A percentile compares a stretch with the other conserved stretches of the same genome.
Evolutionary conservation across 2,888 invertebrate genomes (phyloP).

Genomic region (Ophonus ardosiacus): DNA sequence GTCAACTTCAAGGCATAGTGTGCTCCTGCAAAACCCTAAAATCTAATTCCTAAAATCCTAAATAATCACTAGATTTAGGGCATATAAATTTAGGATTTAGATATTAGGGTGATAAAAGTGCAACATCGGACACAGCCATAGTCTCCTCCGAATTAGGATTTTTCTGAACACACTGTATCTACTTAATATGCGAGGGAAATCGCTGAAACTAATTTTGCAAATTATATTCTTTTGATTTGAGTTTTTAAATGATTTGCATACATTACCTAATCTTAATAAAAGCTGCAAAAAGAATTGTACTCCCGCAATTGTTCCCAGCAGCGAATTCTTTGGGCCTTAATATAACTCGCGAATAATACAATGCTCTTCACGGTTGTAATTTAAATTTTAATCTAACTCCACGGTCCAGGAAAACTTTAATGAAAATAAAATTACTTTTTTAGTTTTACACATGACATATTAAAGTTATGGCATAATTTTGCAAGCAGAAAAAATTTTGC

Average conservation of each 20-base stretch:
- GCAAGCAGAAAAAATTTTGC: neutral
- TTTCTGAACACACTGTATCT: too few relatives aligned
- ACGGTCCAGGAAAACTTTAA: conserved; percentile 19
- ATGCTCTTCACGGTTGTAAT: conserved; percentile 40
- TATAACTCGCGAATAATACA: conserved; percentile 43
- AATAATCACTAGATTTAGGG: too few relatives aligned
- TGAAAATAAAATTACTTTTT: conserved; percentile 49
- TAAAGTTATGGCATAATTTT: neutral
- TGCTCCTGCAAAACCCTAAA: too few relatives aligned
- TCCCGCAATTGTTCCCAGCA: neutral
- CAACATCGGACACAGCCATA: too few relatives aligned
- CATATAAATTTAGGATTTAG: too few relatives aligned
- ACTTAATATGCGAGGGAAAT: too few relatives aligned
- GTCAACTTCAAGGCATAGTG: too few relatives aligned
- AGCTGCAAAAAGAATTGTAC: neutral
- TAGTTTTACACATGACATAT: neutral
- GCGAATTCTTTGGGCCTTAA: conserved; percentile 9
- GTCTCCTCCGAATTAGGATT: too few relatives aligned
- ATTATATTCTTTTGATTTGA: too few relatives aligned
- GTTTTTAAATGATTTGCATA: neutral
- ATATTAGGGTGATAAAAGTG: too few relatives aligned
- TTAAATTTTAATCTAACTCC: conserved; percentile 44
- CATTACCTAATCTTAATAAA: neutral
- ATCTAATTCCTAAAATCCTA: too few relatives aligned
- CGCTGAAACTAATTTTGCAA: too few relatives aligned